Evolutionary conservation across 2,888 invertebrate genomes (phyloP).

Genomic region (Agrotis puta): DNA sequence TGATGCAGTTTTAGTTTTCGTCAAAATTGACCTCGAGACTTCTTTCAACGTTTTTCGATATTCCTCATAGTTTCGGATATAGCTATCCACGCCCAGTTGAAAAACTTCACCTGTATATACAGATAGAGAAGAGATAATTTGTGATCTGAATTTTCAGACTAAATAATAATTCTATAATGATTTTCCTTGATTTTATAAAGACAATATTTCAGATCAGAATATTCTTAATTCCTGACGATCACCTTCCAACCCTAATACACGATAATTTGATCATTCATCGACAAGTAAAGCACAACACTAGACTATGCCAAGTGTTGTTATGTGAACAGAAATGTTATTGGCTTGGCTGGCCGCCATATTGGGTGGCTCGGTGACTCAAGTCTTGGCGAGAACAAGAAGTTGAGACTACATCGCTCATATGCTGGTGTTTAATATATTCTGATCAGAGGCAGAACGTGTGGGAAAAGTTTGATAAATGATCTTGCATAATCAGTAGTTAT

Average conservation of each 20-base stretch:
- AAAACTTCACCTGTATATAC: too few relatives aligned
- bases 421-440: constrained; percentile 50
- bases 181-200: too few relatives aligned
- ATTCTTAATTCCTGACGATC: not conserved
- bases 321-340: constrained; percentile 67
- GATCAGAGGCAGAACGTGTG: constrained; percentile 16
- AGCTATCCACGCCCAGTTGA: too few relatives aligned
- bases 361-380: constrained; percentile 49
- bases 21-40: too few relatives aligned
- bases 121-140: too few relatives aligned
- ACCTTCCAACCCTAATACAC: constrained; percentile 6
- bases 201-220: not conserved
- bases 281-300: constrained; percentile 49
- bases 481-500: not conserved
- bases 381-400: constrained; percentile 56
- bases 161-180: too few relatives aligned
- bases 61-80: too few relatives aligned
- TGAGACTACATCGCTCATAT: constrained; percentile 39
- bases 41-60: too few relatives aligned
- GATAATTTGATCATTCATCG: constrained; percentile 38
- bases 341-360: constrained; percentile 66
- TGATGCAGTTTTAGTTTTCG: too few relatives aligned
- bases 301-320: constrained; percentile 66
- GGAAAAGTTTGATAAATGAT: constrained; percentile 17
- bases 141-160: too few relatives aligned